These are phyloP conservation scores for Hydropsyche betteni DNA, from an alignment of 2,888 invertebrate species.

Conservation along the genomic window DNA sequence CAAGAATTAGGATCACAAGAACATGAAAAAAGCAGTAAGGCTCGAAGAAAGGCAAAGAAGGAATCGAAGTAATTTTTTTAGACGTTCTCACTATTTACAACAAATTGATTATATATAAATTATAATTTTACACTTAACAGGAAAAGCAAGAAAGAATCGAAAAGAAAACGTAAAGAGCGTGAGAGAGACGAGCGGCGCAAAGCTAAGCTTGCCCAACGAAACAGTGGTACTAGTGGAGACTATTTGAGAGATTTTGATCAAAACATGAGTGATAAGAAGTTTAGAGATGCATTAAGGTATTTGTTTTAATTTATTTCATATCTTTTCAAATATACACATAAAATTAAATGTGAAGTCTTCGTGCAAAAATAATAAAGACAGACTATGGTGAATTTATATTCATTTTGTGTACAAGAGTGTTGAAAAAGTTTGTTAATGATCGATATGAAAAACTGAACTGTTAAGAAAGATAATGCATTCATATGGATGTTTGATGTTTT, in stretches of 20 bases:
- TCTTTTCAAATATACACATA: too few species aligned
- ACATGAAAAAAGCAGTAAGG: slow-evolving; percentile 64
- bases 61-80: slow-evolving; percentile 54
- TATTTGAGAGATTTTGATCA: slow-evolving; percentile 73
- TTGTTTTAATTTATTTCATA: not conserved
- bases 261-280: slow-evolving; percentile 70
- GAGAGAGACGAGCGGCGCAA: slow-evolving; percentile 76
- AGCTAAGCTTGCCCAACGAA: slow-evolving; percentile 68
- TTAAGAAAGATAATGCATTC: too few species aligned
- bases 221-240: slow-evolving; percentile 63
- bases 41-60: slow-evolving; percentile 64
- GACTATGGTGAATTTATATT: too few species aligned
- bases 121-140: slow-evolving; percentile 53
- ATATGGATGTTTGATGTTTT: not conserved
- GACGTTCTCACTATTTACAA: not conserved
- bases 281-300: slow-evolving; percentile 75
- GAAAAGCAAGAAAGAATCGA: slow-evolving; percentile 78
- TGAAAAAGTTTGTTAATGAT: too few species aligned
- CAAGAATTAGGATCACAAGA: slow-evolving; percentile 72
- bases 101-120: not conserved
- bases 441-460: too few species aligned
- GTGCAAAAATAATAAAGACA: too few species aligned
- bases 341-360: too few species aligned
- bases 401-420: too few species aligned
- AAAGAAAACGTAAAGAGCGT: slow-evolving; percentile 76